Conservation (phyloP, 35 echinoderm and acorn worm genomes). For the Chiridota heheva region DNA sequence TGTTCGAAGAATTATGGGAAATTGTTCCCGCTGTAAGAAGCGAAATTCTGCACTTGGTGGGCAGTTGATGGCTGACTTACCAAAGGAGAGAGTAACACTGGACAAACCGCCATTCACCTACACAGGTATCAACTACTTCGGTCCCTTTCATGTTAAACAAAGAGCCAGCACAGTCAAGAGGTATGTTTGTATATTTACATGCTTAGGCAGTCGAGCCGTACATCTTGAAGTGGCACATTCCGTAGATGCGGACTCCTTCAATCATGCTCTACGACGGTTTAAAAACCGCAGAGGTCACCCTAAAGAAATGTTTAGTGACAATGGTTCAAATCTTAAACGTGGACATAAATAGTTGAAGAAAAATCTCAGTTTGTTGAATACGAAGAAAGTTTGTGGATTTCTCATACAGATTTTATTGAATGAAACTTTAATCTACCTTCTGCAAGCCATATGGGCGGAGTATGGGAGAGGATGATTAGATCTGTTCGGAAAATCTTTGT, state of each 20-base stretch:
- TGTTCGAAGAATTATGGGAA: constrained; percentile 10
- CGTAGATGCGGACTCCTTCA: constrained; percentile 35
- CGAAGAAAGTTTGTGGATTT: too few species aligned
- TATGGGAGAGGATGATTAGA: too few species aligned
- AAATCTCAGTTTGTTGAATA: too few species aligned
- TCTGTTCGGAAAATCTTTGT: too few species aligned
- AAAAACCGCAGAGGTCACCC: constrained; percentile 22
- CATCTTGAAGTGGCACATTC: constrained; percentile 50
- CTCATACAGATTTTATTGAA: too few species aligned
- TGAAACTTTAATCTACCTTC: too few species aligned
- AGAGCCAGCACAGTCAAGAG: constrained; percentile 45
- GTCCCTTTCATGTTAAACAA: constrained; percentile 43
- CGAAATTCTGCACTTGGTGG: constrained; percentile 1
- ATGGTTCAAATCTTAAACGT: constrained; percentile 42
- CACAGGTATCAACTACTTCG: constrained; percentile 40
- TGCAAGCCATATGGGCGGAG: too few species aligned
- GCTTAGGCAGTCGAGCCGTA: constrained; percentile 49
- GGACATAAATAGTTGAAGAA: not conserved
- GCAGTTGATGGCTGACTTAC: constrained; percentile 71
- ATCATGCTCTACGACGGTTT: constrained; percentile 55
- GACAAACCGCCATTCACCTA: constrained; percentile 55
- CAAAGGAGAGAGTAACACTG: constrained; percentile 32
- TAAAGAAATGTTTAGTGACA: constrained; percentile 33
- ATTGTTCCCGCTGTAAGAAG: constrained; percentile 36
- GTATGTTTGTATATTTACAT: constrained; percentile 72